Base-by-base conservation (phyloP, 1,140 invertebrate species). In the Paracyclopina nana region DNA sequence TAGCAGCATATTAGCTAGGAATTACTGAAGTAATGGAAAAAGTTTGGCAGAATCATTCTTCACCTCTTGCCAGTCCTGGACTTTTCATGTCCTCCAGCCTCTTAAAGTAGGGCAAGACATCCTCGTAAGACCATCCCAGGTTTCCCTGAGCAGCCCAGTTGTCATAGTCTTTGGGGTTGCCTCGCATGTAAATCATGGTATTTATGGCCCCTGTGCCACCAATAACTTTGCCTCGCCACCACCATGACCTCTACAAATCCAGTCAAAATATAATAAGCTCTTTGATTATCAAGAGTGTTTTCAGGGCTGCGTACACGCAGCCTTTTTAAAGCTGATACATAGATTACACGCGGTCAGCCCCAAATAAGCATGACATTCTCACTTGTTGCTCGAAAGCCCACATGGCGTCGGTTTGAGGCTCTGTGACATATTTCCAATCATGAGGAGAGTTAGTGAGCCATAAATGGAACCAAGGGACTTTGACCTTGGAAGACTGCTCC, bases 111-210 rank as follows among this genome's bases (percentile, higher is more conserved):
- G 81, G 82, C 16, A 88, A 64, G 1, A 90, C 78, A 46, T 82
- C 75, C 8, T 80, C 70, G 63, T 86, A 95, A 2, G 78, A 78
- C 91, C 91, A 96, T 2, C 86, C 85, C 0, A 69, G 64, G 56
- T 92, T 92, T 0, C 90, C 91, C 41, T 81, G 64, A 5, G 65
- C 64, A 12, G 79, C 79, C 91, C 91, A 96, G 6, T 78, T 69
- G 61, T 97, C 85, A 65, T 88, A 97, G 60, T 97, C 91, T 38
- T 72, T 76, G 8, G 78, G 75, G 60, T 95, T 91, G 20, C 91
- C 91, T 34, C 91, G 73, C 0, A 92, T 79, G 65, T 96, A 95
- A 6, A 92, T 74, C 86, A 92, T 91, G 1, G 86, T 86, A 63
- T 96, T 96, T 1, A 96, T 71, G 0, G 90, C 85, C 41, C 83